A percentile compares a stretch with the other conserved stretches of the same genome.
Conservation (phyloP, 2,113 vertebrate genomes). For the Carassius gibelio region DNA sequence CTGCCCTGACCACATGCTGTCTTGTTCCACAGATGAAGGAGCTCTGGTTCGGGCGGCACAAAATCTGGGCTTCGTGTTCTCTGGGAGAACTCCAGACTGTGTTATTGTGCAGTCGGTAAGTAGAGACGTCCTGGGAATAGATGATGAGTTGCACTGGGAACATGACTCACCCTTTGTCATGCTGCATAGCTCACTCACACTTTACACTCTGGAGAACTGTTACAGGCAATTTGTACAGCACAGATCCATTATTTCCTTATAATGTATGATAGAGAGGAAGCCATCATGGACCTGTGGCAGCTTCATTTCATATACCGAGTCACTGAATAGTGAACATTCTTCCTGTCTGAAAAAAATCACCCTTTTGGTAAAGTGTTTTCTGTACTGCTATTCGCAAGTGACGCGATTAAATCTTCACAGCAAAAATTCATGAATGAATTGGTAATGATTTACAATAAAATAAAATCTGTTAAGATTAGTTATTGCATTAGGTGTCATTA, state of each 20-base stretch:
- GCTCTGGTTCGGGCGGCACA: slow-evolving; percentile 92
- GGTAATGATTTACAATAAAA: neutral
- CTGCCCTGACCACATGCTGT: neutral
- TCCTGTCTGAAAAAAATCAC: neutral
- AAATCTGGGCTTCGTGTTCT: slow-evolving; percentile 90
- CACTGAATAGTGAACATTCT: neutral
- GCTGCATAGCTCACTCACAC: slow-evolving; percentile 29
- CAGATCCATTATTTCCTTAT: slow-evolving; percentile 29
- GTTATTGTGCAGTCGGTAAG: slow-evolving; percentile 93
- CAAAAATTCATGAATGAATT: neutral
- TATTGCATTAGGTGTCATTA: neutral
- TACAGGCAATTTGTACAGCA: slow-evolving; percentile 6
- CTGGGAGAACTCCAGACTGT: slow-evolving; percentile 91
- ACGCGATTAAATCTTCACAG: neutral
- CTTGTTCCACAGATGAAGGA: slow-evolving; percentile 85
- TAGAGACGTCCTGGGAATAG: slow-evolving; percentile 45
- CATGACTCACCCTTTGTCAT: slow-evolving; percentile 31
- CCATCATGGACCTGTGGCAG: neutral
- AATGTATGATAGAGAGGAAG: slow-evolving; percentile 20
- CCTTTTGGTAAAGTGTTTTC: neutral
- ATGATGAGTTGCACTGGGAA: slow-evolving; percentile 22
- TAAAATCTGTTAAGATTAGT: neutral
- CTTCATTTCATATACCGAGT: slow-evolving; percentile 10
- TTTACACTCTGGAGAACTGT: slow-evolving; percentile 27
- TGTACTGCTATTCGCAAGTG: neutral